Evolutionary conservation across 2,113 vertebrate species (phyloP), one percentile per base, ranked within the genome.

Genomic region (Ameiurus melas): DNA sequence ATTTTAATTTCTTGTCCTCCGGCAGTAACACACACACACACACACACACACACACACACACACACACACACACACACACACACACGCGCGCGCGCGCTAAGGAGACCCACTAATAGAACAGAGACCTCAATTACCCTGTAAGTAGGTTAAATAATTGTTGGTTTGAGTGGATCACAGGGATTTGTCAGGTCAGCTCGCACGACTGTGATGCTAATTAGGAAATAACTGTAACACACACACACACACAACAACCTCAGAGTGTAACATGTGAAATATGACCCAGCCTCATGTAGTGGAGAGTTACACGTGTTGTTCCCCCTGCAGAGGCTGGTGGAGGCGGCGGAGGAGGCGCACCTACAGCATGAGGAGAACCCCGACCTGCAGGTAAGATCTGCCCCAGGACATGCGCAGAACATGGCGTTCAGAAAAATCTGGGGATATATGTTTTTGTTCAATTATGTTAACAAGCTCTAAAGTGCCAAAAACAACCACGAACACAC

Each of bases 361-460:
- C 98, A 99, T 2, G 97, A 98, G 91, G 98, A 99, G 75, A 97
- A 99, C 89, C 98, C 98, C 22, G 97, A 99, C 83, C 94, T 99
- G 83, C 97, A 99, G 98, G 98, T 99, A 95, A 95, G 55, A 92
- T 55, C 78, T 83, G 19, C 62, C 2, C 30, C 51, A n/a, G 33
- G 36, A 75, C 39, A 77, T 77, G 43, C 53, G 78, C 53, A n/a
- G n/a, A n/a, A n/a, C n/a, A 58, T 10, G 53, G 0, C 25, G 1
- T 55, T 30, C 51, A 55, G 14, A 80, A 80, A 17, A 33, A 6
- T 2, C 47, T 79, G 27, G 43, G 73, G 39, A 43, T 43, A 25
- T 43, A 43, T 47, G 5, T 7, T 47, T 47, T 7, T 47, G 43
- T 47, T 47, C 6, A 47, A 47, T 47, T 0, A 47, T 47, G 39